Evolutionary conservation across 2,797 vertebrate species (phyloP).

Genomic region (Sternotherus odoratus): DNA sequence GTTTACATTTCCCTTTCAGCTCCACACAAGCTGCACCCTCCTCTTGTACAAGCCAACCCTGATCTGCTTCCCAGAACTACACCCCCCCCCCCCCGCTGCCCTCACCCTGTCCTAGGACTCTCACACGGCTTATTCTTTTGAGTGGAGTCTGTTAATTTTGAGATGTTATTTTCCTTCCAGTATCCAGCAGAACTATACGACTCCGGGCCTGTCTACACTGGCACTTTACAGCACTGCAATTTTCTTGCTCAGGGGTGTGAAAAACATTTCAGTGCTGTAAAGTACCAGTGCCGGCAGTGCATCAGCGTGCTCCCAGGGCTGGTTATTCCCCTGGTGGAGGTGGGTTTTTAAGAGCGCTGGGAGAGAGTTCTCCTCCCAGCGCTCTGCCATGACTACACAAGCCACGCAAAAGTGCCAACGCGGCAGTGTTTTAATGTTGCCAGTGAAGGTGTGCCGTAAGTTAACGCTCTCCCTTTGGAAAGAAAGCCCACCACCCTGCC

Average conservation of each 20-base stretch:
- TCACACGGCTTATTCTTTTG: neutral
- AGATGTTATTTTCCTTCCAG: neutral
- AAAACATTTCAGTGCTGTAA: too few species aligned
- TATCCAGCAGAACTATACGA: neutral
- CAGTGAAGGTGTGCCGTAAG: neutral
- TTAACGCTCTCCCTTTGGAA: neutral
- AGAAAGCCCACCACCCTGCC: neutral
- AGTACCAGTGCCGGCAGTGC: too few species aligned
- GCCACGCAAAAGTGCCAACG: too few species aligned
- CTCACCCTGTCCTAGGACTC: neutral
- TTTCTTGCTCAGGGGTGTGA: too few species aligned
- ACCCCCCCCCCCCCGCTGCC: fast-evolving
- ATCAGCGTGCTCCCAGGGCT: too few species aligned
- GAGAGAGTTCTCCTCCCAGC: too few species aligned
- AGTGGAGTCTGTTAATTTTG: neutral
- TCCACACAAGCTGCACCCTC: too few species aligned
- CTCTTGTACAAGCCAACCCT: neutral
- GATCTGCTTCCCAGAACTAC: neutral
- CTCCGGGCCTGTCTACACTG: neutral
- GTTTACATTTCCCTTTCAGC: neutral
- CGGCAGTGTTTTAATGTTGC: too few species aligned
- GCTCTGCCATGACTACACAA: too few species aligned
- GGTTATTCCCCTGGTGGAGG: too few species aligned
- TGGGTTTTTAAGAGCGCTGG: too few species aligned
- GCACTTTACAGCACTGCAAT: too few species aligned